Conservation (phyloP, 2,888 invertebrate genomes). For the Tethea ocularis region DNA sequence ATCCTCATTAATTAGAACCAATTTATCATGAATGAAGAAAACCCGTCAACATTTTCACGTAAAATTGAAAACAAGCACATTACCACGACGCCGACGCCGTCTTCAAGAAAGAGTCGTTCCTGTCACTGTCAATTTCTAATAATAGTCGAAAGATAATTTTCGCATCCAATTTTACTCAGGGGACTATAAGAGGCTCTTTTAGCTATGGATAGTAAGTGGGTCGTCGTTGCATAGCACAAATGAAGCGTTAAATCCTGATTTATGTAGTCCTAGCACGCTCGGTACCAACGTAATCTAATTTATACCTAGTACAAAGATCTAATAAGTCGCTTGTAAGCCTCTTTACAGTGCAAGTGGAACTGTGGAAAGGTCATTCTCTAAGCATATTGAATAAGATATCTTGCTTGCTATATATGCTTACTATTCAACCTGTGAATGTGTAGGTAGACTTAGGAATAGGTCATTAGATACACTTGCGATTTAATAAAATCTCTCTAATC, state of each 20-base stretch:
- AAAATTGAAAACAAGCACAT: neutral
- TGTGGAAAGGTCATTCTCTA: slow-evolving; percentile 23
- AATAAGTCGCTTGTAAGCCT: slow-evolving; percentile 33
- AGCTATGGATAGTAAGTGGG: slow-evolving; percentile 27
- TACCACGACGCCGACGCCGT: neutral
- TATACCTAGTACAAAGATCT: slow-evolving; percentile 26
- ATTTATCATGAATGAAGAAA: neutral
- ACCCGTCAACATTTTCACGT: neutral
- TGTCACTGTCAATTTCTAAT: neutral
- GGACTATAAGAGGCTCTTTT: slow-evolving; percentile 12
- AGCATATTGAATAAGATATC: slow-evolving; percentile 12
- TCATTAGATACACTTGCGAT: too few species aligned
- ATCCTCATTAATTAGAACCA: neutral
- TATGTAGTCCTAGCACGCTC: slow-evolving; percentile 42
- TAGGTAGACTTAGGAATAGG: too few species aligned
- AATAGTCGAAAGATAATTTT: slow-evolving; percentile 6
- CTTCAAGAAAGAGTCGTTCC: neutral
- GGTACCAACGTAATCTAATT: slow-evolving; percentile 47
- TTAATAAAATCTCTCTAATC: too few species aligned
- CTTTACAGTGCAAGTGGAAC: slow-evolving; percentile 24
- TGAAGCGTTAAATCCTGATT: slow-evolving; percentile 48
- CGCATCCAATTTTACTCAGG: slow-evolving; percentile 1
- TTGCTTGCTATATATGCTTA: neutral
- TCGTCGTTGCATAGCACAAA: slow-evolving; percentile 39
- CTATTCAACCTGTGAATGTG: too few species aligned